These are phyloP conservation scores for Heterochromis multidens DNA, from an alignment of 2,113 vertebrate genomes.

Conservation along the genomic window DNA sequence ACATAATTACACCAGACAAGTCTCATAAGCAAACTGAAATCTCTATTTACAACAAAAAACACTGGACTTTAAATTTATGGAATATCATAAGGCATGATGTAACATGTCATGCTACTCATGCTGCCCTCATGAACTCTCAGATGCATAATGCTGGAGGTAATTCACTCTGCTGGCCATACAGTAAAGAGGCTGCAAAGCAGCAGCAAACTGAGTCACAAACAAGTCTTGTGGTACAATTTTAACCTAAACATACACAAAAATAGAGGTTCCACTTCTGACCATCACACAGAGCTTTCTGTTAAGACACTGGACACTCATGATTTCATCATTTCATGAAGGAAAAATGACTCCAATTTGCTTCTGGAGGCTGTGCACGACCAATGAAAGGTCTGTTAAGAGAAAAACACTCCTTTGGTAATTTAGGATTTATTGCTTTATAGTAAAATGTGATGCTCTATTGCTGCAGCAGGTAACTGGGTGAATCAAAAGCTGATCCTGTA, in stretches of 20 bases:
- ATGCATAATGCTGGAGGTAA: not conserved
- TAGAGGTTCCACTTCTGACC: not conserved
- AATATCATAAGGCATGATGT: not conserved
- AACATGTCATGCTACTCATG: not conserved
- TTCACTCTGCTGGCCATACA: not conserved
- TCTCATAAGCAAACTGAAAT: conserved; percentile 20
- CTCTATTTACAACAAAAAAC: not conserved
- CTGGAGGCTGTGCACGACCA: not conserved
- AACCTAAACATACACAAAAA: not conserved
- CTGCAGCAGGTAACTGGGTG: not conserved
- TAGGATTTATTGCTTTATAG: not conserved
- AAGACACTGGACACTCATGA: not conserved
- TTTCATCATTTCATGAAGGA: not conserved
- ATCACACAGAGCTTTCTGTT: not conserved
- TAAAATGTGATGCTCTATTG: not conserved
- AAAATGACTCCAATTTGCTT: not conserved
- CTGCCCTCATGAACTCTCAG: not conserved
- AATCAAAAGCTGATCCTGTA: not conserved
- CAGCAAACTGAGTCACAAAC: not conserved
- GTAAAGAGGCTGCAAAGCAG: not conserved
- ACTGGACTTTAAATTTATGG: not conserved
- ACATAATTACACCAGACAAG: conserved; percentile 25
- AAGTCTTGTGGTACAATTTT: not conserved
- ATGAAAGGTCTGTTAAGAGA: not conserved
- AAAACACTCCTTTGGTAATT: not conserved